Conservation (phyloP, 1,140 invertebrate genomes). For the Magallana angulata region DNA sequence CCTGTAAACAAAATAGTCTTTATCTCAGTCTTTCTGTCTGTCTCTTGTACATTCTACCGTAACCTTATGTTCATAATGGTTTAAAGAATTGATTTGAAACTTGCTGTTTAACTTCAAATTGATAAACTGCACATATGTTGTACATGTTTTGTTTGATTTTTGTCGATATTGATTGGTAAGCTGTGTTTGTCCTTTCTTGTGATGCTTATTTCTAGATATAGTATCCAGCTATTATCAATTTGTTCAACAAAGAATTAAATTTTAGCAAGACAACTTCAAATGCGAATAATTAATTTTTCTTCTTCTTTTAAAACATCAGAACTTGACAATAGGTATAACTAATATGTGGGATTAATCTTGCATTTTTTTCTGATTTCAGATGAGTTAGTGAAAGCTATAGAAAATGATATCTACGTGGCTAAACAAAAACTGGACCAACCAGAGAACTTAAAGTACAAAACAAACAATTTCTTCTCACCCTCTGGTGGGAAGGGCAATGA, state of each 20-base stretch:
- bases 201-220: background rate
- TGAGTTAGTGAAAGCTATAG: constrained; percentile 6
- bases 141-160: no score
- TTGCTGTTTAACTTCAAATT: no score
- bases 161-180: no score
- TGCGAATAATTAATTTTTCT: background rate
- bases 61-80: no score
- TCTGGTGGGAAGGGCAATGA: background rate
- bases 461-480: constrained; percentile 16
- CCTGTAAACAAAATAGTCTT: no score
- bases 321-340: background rate
- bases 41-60: no score
- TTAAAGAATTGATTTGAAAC: no score
- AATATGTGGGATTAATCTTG: background rate
- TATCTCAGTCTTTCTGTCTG: no score
- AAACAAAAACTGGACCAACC: background rate
- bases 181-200: background rate
- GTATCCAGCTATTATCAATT: no score
- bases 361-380: background rate
- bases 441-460: background rate
- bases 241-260: background rate
- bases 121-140: no score
- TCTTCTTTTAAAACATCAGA: background rate
- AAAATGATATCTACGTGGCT: constrained; percentile 8
- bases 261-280: background rate